A percentile compares a stretch with the other conserved stretches of the same genome.
These are phyloP conservation scores for Drosophila ercepeae DNA, from an alignment of 1,140 invertebrate species.

Conservation along the genomic window DNA sequence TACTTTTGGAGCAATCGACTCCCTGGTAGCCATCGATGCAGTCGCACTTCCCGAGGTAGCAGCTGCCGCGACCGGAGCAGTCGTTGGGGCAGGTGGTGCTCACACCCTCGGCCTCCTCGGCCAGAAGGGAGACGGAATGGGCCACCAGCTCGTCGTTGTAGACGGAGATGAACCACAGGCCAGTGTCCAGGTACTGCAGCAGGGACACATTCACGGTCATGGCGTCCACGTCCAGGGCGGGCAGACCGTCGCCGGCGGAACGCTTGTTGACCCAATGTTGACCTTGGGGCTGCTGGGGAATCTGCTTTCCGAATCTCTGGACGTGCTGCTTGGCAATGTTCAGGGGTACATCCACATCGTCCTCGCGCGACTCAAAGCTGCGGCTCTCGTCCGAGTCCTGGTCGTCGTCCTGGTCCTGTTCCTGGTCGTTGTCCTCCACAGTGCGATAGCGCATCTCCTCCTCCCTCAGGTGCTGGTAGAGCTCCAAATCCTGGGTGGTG, in stretches of 20 bases:
- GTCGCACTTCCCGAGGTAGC: slow-evolving; percentile 96
- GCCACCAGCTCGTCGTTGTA: slow-evolving; percentile 97
- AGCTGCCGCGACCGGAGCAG: slow-evolving; percentile 97
- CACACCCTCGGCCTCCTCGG: slow-evolving; percentile 93
- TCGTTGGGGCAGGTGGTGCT: slow-evolving; percentile 96
- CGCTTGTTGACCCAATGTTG: slow-evolving; percentile 57
- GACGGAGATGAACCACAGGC: slow-evolving; percentile 96
- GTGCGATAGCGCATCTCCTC: neutral
- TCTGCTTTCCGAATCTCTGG: slow-evolving; percentile 29
- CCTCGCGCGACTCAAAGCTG: slow-evolving; percentile 45
- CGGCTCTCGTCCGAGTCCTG: slow-evolving; percentile 27
- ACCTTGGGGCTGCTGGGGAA: slow-evolving; percentile 1
- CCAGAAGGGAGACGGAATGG: slow-evolving; percentile 91
- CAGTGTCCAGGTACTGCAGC: slow-evolving; percentile 94
- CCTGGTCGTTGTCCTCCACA: slow-evolving; percentile 11
- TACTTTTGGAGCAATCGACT: slow-evolving; percentile 95
- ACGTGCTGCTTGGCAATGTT: slow-evolving; percentile 61
- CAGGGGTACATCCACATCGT: slow-evolving; percentile 64
- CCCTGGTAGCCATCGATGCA: slow-evolving; percentile 98
- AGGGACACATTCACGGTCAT: slow-evolving; percentile 93
- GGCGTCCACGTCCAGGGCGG: slow-evolving; percentile 85
- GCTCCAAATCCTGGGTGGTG: slow-evolving; percentile 20
- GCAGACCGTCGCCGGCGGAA: slow-evolving; percentile 68
- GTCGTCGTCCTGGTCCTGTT: slow-evolving; percentile 7
- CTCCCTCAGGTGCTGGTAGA: slow-evolving; percentile 21